Evolutionary conservation across 1,140 invertebrate genomes (phyloP), one percentile per base, ranked within the genome.

Genomic region (Sitodiplosis mosellana): DNA sequence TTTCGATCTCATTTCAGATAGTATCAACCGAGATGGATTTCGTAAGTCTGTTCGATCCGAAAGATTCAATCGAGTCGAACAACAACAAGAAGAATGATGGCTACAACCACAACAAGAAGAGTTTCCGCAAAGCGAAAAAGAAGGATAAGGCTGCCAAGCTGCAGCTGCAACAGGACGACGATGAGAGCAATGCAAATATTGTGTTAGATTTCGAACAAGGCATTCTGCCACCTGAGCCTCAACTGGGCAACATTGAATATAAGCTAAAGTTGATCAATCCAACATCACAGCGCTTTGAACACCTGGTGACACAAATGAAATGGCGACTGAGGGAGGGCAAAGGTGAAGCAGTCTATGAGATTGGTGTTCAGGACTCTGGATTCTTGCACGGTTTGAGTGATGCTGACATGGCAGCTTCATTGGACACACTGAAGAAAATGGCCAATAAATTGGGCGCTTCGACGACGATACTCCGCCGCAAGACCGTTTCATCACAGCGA

Each of bases 321-420:
- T 91, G 87, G 87, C 71, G 87, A 12, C 68, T 90, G 8, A 72
- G 82, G 1, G 87, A 89, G 57, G 87, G 87, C 12, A 81, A 86
- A 47, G 93, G 93, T 6, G 87, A 92, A 64, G 91, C 91, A 1
- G 88, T 97, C 53, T 98, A 98, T 69, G 88, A 94, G 69, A 87
- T 96, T 45, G 91, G 92, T 0, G 92, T 97, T 0, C 85, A 90
- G 50, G 93, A 97, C 66, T 89, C 83, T 64, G 93, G 93, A 1
- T 71, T 79, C 21, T 64, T 95, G 51, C 74, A 82, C 11, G 91
- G 92, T 8, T 69, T 96, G 6, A 75, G 76, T 11, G 73, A 76
- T 47, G 68, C 76, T 12, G 88, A 93, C 46, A 81, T 96, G 73
- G 73, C 77, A 27, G 79, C 79, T 5, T 92, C 87, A 21, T 66